Conservation (phyloP, 2,888 invertebrate species). For the Caenorhabditis afra region DNA sequence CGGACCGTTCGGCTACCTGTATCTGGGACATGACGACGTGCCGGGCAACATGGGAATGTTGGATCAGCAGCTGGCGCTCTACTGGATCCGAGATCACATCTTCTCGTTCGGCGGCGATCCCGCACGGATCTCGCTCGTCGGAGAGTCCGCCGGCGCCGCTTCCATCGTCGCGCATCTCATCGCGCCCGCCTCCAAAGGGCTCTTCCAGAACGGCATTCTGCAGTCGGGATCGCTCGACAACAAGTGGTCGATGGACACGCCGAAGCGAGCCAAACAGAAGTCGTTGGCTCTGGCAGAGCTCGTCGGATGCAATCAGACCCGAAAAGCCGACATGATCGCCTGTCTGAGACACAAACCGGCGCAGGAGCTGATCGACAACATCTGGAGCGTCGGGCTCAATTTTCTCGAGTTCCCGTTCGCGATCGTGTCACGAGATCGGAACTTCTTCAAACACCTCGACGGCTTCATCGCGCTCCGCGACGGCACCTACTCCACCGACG, state of each 20-base stretch:
- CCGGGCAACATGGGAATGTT: conserved; percentile 93
- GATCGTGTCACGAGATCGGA: conserved; percentile 72
- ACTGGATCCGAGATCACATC: conserved; percentile 94
- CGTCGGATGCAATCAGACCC: conserved; percentile 86
- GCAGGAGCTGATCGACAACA: conserved; percentile 75
- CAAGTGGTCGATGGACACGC: conserved; percentile 95
- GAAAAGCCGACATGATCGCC: conserved; percentile 63
- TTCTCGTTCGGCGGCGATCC: conserved; percentile 92
- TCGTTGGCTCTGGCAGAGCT: conserved; percentile 89
- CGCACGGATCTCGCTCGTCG: conserved; percentile 89
- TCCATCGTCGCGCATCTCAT: conserved; percentile 84
- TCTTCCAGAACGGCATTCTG: conserved; percentile 89
- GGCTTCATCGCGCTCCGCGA: conserved; percentile 82
- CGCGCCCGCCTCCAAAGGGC: conserved; percentile 84
- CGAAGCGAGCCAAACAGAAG: conserved; percentile 87
- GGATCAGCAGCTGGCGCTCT: conserved; percentile 94
- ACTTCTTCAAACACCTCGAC: conserved; percentile 78
- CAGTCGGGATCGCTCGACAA: conserved; percentile 96
- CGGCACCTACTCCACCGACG: conserved; percentile 90
- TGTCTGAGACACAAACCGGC: conserved; percentile 75
- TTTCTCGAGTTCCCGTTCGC: conserved; percentile 80
- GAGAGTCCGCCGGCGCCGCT: conserved; percentile 95
- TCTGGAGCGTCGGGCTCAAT: conserved; percentile 76
- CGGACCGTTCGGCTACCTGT: conserved; percentile 94
- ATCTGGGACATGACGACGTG: conserved; percentile 87